phyloP scores from a whole-genome alignment of 2,888 invertebrate genomes.

The Tipula unca region DNA sequence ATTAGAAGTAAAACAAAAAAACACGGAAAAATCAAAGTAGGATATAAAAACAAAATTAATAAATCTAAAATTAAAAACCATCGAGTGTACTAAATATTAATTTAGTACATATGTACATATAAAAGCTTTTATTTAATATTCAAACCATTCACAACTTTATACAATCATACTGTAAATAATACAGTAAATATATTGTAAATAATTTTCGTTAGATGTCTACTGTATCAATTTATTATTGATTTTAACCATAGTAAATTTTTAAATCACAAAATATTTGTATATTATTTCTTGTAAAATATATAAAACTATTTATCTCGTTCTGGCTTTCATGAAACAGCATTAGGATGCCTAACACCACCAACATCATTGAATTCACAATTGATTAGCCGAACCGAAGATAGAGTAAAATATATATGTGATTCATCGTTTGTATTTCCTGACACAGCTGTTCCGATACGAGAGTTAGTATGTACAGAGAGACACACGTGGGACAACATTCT shows the following conservation, averaged over 20 bases:
- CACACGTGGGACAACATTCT: slow-evolving; percentile 56
- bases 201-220: not conserved
- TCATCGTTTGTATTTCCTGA: slow-evolving; percentile 60
- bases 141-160: not conserved
- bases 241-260: not conserved
- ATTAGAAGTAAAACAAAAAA: too few species aligned
- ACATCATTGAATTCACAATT: slow-evolving; percentile 61
- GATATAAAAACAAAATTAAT: too few species aligned
- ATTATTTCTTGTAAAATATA: not conserved
- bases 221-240: not conserved
- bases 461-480: slow-evolving; percentile 55
- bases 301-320: slow-evolving; percentile 8
- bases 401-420: slow-evolving; percentile 61
- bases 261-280: not conserved
- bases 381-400: slow-evolving; percentile 54
- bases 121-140: not conserved
- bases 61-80: too few species aligned
- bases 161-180: too few species aligned
- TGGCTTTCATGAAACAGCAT: slow-evolving; percentile 42
- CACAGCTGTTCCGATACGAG: slow-evolving; percentile 51
- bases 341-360: slow-evolving; percentile 56
- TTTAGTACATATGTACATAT: too few species aligned
- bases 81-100: too few species aligned
- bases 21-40: too few species aligned
- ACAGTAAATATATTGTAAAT: too few species aligned